Evolutionary conservation across 2,888 invertebrate species (phyloP).

Genomic region (Tetropium fuscum): DNA sequence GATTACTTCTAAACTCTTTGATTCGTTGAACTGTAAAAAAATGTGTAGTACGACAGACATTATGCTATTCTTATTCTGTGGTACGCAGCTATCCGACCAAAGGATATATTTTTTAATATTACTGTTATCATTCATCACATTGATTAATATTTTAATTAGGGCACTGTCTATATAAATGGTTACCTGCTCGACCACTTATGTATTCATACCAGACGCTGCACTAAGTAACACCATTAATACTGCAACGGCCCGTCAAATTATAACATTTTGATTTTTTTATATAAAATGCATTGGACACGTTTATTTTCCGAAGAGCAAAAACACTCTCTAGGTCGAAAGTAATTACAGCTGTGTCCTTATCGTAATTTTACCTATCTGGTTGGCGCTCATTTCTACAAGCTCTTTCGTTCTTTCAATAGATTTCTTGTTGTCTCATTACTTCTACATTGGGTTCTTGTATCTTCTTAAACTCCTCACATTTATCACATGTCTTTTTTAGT

Average conservation of each 20-base stretch:
- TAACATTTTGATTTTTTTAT: slow-evolving; percentile 1
- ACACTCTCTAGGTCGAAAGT: neutral
- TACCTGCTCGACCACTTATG: no score
- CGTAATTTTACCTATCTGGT: no score
- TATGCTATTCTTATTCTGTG: neutral
- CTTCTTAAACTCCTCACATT: slow-evolving; percentile 1
- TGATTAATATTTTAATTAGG: no score
- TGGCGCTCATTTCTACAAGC: neutral
- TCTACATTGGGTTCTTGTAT: neutral
- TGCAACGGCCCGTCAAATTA: no score
- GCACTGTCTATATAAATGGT: no score
- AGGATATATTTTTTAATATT: neutral
- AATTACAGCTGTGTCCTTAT: neutral
- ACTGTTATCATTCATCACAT: neutral
- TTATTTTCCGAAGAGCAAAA: neutral
- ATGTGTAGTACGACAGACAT: neutral
- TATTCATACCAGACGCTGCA: no score
- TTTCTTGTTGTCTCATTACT: slow-evolving; percentile 1
- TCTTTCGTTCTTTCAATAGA: neutral
- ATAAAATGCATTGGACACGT: neutral
- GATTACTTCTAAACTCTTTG: neutral
- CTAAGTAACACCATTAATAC: no score
- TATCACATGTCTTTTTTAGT: no score
- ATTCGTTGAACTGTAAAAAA: neutral
- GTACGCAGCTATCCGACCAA: slow-evolving; percentile 1